Evolutionary conservation across 2,113 vertebrate genomes (phyloP), one percentile per base, ranked within the genome.

Genomic region (Prionailurus viverrinus): DNA sequence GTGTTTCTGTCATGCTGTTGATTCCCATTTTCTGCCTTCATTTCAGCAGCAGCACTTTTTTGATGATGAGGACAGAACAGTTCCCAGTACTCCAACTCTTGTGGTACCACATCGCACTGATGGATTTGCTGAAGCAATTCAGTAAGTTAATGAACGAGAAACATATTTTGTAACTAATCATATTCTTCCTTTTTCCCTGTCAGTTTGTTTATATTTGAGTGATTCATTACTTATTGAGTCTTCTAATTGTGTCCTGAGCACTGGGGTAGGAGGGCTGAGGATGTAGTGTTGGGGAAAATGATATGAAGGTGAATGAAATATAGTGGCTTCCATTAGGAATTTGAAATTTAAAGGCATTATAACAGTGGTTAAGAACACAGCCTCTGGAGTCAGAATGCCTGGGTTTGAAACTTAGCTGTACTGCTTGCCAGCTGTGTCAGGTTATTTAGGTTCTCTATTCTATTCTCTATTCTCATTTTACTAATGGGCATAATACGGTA

Each of bases 21-120:
- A 71, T 58, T n/a, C 94, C 55, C 97, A 29, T 61, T 95, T 86
- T 94, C 66, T 96, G 29, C 96, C 73, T 98, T 11, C 97, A 58
- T 96, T 91, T 82, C 85, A 98, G 98, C 99, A 99, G 99, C 99
- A 99, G 73, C 99, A 99, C 95, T 99, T 99, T 97, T 99, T 99
- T 91, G 99, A 99, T 82, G 99, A 99, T 36, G 99, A 99, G 87
- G 99, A 99, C 98, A 99, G 99, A 96, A 99, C 99, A 98, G 99
- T 99, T 96, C 99, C 99, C 85, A 99, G 99, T 98, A 99, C 99
- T 16, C 99, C 99, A 61, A 99, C 99, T 39, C 99, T 99, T 90
- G 99, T 99, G 69, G 99, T 99, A 13, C 99, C 99, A 19, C 99
- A 99, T 98, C 99, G 99, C 61, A 99, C 99, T 4, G 99, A 99